Conservation (phyloP, 2,113 vertebrate genomes). For the Campylorhamphus procurvoides region DNA sequence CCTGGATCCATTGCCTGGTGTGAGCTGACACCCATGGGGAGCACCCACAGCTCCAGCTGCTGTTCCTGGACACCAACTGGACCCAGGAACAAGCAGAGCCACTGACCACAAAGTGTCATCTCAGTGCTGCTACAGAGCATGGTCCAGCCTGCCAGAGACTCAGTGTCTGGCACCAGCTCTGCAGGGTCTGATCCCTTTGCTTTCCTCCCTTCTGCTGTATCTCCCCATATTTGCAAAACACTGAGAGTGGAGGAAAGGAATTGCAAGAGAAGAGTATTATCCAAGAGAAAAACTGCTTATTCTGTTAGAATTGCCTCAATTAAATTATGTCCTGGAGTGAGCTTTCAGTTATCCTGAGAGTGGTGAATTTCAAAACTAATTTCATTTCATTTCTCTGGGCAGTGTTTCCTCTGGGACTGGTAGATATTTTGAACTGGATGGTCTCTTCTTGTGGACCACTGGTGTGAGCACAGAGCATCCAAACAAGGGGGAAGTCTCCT, state of each 20-base stretch:
- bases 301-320: not conserved
- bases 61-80: not conserved
- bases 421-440: not conserved
- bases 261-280: not conserved
- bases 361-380: not conserved
- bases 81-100: accelerated
- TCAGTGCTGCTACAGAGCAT: not conserved
- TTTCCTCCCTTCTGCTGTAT: not conserved
- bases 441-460: not conserved
- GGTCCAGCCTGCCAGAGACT: not conserved
- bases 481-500: too few species aligned
- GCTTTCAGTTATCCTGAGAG: not conserved
- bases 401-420: not conserved
- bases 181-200: not conserved
- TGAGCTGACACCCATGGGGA: not conserved
- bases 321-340: not conserved
- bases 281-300: not conserved
- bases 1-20: not conserved
- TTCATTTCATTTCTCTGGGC: not conserved
- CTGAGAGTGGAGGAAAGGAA: not conserved
- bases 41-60: not conserved
- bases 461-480: accelerated
- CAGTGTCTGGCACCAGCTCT: not conserved
- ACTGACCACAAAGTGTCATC: too few species aligned
- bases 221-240: not conserved